Base-by-base conservation (phyloP, 2,797 vertebrate species). In the Geotrypetes seraphini region DNA sequence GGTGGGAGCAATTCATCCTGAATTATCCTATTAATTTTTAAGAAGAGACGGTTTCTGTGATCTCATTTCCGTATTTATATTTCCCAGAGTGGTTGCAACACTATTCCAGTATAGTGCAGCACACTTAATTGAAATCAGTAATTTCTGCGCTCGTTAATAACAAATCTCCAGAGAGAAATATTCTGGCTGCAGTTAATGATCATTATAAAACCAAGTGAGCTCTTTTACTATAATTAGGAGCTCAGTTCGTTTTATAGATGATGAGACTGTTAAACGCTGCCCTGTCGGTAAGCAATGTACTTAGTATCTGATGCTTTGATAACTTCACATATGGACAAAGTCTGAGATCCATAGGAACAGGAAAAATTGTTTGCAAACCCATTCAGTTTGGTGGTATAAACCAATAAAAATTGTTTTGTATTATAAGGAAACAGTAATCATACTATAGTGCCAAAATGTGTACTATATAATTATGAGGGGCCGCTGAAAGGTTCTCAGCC, bases 141-240 rank as follows among this genome's bases (percentile, higher is more conserved):
- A 73, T 72, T 75, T 67, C 61, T 63, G 57, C n/a, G 32, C 45
- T 67, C 68, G 56, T 75, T 75, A 78, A 73, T 73, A 71, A 71
- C 56, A 50, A 44, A 57, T 64, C 64, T 69, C 33, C 22, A 29
- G 61, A 47, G 74, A 66, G 39, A 34, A 63, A 67, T 65, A 41
- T 33, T 44, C 36, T 41, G 34, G 21, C n/a, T 22, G 28, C 56
- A 54, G 28, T 63, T 71, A 61, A 57, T 22, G 61, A 71, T 25
- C 43, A 47, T 36, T 36, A 36, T 24, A 51, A 59, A 43, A 57
- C 44, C 40, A 50, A 21, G 18, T 12, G 6, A 12, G 35, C 44
- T 54, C 37, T 66, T 60, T 19, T 46, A 46, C 27, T 33, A 21
- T 36, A 41, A 30, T 34, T 31, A 37, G 32, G 45, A 68, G 56